Percentiles rank a stretch among this genome's conserved stretches.
These are phyloP conservation scores for Drosophila pallidifrons DNA, from an alignment of 1,140 invertebrate species.

Conservation along the genomic window DNA sequence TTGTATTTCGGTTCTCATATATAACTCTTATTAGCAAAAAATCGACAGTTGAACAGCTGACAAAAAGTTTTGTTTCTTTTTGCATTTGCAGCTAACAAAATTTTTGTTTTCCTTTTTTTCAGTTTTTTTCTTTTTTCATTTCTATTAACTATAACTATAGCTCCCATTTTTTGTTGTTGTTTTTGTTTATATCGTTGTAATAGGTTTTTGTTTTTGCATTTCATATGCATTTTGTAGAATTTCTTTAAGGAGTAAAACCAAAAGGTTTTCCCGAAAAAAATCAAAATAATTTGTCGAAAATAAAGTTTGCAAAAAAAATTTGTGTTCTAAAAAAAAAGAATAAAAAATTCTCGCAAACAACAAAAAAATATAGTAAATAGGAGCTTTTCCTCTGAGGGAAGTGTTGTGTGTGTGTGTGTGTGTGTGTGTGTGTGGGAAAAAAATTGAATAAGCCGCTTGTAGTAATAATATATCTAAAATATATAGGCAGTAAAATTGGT, in stretches of 20 bases:
- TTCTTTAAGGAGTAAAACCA: slow-evolving; percentile 46
- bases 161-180: slow-evolving; percentile 21
- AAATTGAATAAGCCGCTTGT: slow-evolving; percentile 17
- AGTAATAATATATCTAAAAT: slow-evolving; percentile 18
- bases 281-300: slow-evolving; percentile 7
- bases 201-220: slow-evolving; percentile 54
- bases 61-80: slow-evolving; percentile 21
- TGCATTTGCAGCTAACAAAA: slow-evolving; percentile 10
- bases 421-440: background rate
- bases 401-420: background rate
- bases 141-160: slow-evolving; percentile 50
- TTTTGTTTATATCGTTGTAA: slow-evolving; percentile 16
- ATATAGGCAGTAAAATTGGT: slow-evolving; percentile 48
- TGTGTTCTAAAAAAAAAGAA: too few relatives aligned
- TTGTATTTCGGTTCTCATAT: slow-evolving; percentile 37
- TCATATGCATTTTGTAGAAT: slow-evolving; percentile 56
- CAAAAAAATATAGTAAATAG: background rate
- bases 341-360: slow-evolving; percentile 4
- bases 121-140: slow-evolving; percentile 24
- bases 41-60: slow-evolving; percentile 82
- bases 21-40: slow-evolving; percentile 78
- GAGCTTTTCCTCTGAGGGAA: too few relatives aligned
- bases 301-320: background rate
- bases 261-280: slow-evolving; percentile 21
- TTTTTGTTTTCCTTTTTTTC: slow-evolving; percentile 27